A percentile compares a stretch with the other conserved stretches of the same genome.
Evolutionary conservation across 2,888 invertebrate genomes (phyloP).

Genomic region (Crossocerus cetratus): DNA sequence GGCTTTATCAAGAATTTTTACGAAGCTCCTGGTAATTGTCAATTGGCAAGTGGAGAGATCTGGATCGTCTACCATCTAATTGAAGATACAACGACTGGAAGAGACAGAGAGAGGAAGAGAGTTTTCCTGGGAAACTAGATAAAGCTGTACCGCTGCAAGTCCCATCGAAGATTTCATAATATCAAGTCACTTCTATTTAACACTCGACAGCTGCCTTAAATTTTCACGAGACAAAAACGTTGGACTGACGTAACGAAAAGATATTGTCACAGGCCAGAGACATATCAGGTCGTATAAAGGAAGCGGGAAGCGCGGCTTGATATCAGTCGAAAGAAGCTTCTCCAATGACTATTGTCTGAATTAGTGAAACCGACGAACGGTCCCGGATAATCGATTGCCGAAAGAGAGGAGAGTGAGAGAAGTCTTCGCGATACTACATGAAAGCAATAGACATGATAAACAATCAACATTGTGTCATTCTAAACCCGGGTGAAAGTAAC

Average conservation of each 20-base stretch:
- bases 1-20: too few species aligned
- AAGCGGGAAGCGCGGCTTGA: too few species aligned
- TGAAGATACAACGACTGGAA: too few species aligned
- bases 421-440: not conserved
- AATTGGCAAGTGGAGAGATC: too few species aligned
- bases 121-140: not conserved
- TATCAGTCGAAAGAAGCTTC: too few species aligned
- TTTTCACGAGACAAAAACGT: conserved; percentile 35
- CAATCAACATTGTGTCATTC: conserved; percentile 72
- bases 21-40: too few species aligned
- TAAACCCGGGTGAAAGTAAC: conserved; percentile 68
- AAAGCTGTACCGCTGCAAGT: not conserved
- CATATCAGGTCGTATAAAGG: conserved; percentile 13
- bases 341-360: too few species aligned
- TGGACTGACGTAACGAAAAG: conserved; percentile 32
- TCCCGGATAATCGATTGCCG: not conserved
- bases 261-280: conserved; percentile 36
- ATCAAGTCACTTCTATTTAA: conserved; percentile 1
- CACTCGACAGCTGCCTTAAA: conserved; percentile 50
- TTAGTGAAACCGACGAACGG: too few species aligned
- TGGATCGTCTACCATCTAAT: too few species aligned
- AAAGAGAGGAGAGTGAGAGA: not conserved
- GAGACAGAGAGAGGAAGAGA: too few species aligned
- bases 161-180: conserved; percentile 25
- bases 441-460: conserved; percentile 68